A percentile compares a stretch with the other conserved stretches of the same genome.
These are phyloP conservation scores for Oeneis ivallda DNA, from an alignment of 2,888 invertebrate genomes.

Conservation along the genomic window DNA sequence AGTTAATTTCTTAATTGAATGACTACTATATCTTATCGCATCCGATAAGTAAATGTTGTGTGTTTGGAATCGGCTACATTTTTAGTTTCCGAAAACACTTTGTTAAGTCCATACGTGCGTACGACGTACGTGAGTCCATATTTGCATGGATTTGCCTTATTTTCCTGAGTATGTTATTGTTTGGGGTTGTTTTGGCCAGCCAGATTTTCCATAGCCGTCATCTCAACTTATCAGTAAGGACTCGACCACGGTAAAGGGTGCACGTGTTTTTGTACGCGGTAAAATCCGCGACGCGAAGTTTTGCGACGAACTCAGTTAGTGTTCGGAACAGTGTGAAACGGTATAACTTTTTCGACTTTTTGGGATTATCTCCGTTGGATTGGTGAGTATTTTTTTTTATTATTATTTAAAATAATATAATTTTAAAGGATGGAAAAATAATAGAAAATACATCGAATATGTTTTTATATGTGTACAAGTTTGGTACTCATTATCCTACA, in stretches of 20 bases:
- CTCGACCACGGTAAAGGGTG: neutral
- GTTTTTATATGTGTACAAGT: no score
- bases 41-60: slow-evolving; percentile 36
- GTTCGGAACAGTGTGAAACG: slow-evolving; percentile 1
- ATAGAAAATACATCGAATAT: no score
- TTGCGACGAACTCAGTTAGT: neutral
- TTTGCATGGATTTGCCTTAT: slow-evolving; percentile 1
- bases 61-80: slow-evolving; percentile 23
- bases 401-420: no score
- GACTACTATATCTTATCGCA: slow-evolving; percentile 56
- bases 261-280: slow-evolving; percentile 2
- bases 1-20: slow-evolving; percentile 66
- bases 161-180: neutral
- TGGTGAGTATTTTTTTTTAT: neutral
- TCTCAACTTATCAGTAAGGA: slow-evolving; percentile 7
- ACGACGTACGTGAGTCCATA: neutral
- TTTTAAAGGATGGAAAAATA: no score
- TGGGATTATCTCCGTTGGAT: neutral
- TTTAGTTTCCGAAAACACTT: slow-evolving; percentile 28
- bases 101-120: neutral
- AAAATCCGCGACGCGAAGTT: slow-evolving; percentile 13
- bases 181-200: slow-evolving; percentile 1
- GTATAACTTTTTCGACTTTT: neutral
- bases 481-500: no score
- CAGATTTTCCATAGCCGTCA: neutral